These are phyloP conservation scores for Sussaba pulchella DNA, from an alignment of 2,888 invertebrate genomes.

Conservation along the genomic window DNA sequence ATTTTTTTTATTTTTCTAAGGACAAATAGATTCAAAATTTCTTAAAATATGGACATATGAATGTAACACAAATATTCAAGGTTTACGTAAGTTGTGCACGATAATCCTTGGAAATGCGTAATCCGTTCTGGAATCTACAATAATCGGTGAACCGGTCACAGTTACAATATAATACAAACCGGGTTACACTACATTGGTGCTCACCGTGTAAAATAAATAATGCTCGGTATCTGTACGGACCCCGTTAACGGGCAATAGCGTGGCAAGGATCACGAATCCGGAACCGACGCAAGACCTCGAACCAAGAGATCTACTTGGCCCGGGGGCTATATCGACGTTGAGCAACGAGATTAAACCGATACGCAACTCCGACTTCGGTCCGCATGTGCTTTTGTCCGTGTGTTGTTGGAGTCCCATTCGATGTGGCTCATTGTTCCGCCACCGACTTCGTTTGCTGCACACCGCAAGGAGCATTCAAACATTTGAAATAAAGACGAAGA, in stretches of 20 bases:
- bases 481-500: neutral
- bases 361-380: conserved; percentile 48
- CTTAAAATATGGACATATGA: too few relatives aligned
- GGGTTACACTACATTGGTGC: neutral
- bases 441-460: neutral
- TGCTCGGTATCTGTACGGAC: conserved; percentile 17
- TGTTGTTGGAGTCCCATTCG: conserved; percentile 53
- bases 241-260: conserved; percentile 54
- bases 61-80: too few relatives aligned
- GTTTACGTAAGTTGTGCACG: too few relatives aligned
- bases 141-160: conserved; percentile 33
- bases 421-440: conserved; percentile 37
- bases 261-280: conserved; percentile 65
- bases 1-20: too few relatives aligned
- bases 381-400: conserved; percentile 22
- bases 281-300: conserved; percentile 68
- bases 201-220: conserved; percentile 21
- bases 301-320: conserved; percentile 59
- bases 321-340: conserved; percentile 60
- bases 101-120: neutral
- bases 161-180: conserved; percentile 32
- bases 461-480: neutral
- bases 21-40: too few relatives aligned
- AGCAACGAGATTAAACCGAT: conserved; percentile 60
- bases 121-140: conserved; percentile 10